Conservation (phyloP, 2,888 invertebrate species). For the Rotaria socialis region DNA sequence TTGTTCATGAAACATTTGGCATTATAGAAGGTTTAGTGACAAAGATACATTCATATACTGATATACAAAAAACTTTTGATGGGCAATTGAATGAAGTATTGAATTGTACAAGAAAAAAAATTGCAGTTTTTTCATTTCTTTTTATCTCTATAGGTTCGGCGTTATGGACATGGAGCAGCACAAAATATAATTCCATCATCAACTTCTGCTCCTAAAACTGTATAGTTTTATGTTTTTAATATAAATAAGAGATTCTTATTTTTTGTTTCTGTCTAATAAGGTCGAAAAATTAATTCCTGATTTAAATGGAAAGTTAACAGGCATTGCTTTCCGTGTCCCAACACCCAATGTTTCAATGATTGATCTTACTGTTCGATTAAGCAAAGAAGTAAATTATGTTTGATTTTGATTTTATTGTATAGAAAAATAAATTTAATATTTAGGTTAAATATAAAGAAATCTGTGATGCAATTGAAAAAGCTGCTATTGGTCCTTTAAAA, state of each 20-base stretch:
- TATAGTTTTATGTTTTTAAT: slow-evolving; percentile 59
- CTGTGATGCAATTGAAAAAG: slow-evolving; percentile 79
- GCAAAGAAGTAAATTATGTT: slow-evolving; percentile 53
- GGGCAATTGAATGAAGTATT: slow-evolving; percentile 71
- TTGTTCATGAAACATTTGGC: slow-evolving; percentile 88
- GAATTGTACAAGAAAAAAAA: background rate
- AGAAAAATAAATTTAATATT: background rate
- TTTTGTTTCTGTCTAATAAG: background rate
- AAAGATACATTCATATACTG: slow-evolving; percentile 91
- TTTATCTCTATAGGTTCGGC: slow-evolving; percentile 70
- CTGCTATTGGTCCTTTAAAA: slow-evolving; percentile 74
- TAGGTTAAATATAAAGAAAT: slow-evolving; percentile 79
- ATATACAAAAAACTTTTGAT: slow-evolving; percentile 94
- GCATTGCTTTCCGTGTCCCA: slow-evolving; percentile 79
- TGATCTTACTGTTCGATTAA: slow-evolving; percentile 75
- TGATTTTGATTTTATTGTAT: background rate
- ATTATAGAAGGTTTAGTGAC: slow-evolving; percentile 94
- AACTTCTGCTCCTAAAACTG: slow-evolving; percentile 97
- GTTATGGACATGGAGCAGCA: slow-evolving; percentile 62
- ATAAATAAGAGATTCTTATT: no score
- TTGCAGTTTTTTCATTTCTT: background rate
- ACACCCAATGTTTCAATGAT: slow-evolving; percentile 95
- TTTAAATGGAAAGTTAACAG: no score
- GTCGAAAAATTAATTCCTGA: slow-evolving; percentile 78
- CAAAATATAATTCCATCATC: slow-evolving; percentile 62